Evolutionary conservation across 2,888 invertebrate species (phyloP).

Genomic region (Lasioglossum oenotherae): DNA sequence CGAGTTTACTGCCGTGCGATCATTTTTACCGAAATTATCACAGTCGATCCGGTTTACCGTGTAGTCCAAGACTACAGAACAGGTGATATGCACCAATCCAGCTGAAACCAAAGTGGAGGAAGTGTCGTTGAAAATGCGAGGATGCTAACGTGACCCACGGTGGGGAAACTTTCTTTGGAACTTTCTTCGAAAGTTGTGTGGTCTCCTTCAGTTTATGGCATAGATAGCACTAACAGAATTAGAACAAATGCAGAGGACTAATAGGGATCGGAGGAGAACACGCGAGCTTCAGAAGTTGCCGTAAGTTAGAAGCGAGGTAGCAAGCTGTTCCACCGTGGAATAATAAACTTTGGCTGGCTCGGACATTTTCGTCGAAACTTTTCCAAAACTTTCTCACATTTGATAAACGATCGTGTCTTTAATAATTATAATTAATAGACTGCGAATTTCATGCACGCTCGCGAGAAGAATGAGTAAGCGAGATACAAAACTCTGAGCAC

Average conservation of each 20-base stretch:
- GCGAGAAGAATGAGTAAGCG: neutral
- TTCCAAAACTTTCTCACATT: neutral
- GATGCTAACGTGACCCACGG: neutral
- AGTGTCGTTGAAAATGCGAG: neutral
- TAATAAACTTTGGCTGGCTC: neutral
- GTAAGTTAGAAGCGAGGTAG: neutral
- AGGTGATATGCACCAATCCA: neutral
- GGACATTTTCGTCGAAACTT: neutral
- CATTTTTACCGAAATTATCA: no score
- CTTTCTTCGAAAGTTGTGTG: neutral
- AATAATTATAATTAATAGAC: neutral
- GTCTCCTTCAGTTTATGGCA: conserved; percentile 6
- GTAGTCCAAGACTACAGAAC: neutral
- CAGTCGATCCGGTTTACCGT: no score
- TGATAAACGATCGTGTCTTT: neutral
- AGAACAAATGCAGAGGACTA: conserved; percentile 2
- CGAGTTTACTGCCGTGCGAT: no score
- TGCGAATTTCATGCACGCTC: neutral
- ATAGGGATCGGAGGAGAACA: neutral
- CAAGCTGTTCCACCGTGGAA: neutral
- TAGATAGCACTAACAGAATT: conserved; percentile 3
- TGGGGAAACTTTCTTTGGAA: neutral
- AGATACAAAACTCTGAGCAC: neutral
- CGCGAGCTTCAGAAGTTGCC: neutral
- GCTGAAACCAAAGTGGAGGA: neutral